Evolutionary conservation across 2,888 invertebrate genomes (phyloP), one percentile per base, ranked within the genome.

Genomic region (Drosophila tripunctata): DNA sequence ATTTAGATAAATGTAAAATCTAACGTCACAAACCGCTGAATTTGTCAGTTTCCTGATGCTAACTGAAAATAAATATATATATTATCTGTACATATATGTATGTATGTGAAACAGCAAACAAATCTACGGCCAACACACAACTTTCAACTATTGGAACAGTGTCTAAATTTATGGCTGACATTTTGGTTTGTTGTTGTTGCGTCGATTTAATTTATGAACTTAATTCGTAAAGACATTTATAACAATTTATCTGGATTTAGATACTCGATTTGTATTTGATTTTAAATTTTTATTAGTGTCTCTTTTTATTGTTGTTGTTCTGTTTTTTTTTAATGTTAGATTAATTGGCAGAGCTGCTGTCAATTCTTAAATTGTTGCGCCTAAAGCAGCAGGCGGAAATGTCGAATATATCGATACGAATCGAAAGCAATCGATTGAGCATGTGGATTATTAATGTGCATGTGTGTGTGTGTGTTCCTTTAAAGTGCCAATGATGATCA

Each of bases 361-460:
- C 86, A 79, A 45, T 78, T 73, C 65, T 62, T 63, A 66, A 84
- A 84, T 81, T 54, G 54, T 43, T 77, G 80, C 68, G 80, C 80
- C 80, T 77, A 80, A 80, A 86, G 60, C 77, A 83, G 77, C 74
- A 74, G 55, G 77, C 80, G 87, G 84, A 81, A 80, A 82, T 70
- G 62, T 73, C 60, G 55, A 38, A 58, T 40, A 31, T 43, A 15
- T 40, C 31, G 27, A 40, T 21, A 30, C 14, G 33, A 41, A 31
- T 67, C 47, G 55, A 30, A 24, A 24, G 24, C 24, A 24, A 55
- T 43, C 35, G 52, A 55, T 38, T 14, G n/a, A n/a, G n/a, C n/a
- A n/a, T n/a, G n/a, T n/a, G n/a, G n/a, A n/a, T n/a, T n/a, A n/a
- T n/a, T n/a, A n/a, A n/a, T n/a, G n/a, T n/a, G n/a, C n/a, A n/a